Conservation (phyloP, 30 jellyfish, hydroid and myxozoan species). For the Nemopilema nomurai region DNA sequence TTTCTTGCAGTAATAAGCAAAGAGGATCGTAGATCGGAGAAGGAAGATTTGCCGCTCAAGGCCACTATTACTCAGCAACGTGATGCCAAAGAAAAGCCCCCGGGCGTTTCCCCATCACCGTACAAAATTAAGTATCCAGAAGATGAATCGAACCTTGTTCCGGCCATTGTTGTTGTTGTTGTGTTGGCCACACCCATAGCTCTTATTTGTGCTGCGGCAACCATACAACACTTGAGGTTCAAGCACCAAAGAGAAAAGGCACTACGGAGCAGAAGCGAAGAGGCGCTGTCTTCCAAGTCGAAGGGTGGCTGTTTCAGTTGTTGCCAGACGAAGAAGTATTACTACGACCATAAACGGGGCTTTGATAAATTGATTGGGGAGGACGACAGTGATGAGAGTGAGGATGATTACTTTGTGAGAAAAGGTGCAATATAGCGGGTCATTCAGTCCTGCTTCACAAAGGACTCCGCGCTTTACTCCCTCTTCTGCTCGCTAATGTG, state of each 20-base stretch:
- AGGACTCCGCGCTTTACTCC: not conserved
- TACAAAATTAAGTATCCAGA: slow-evolving; percentile 25
- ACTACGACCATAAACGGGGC: slow-evolving; percentile 68
- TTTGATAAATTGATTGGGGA: slow-evolving; percentile 71
- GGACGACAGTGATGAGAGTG: slow-evolving; percentile 62
- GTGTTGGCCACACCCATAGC: slow-evolving; percentile 94
- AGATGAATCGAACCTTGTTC: slow-evolving; percentile 68
- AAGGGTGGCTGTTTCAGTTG: slow-evolving; percentile 60
- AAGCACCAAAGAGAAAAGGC: slow-evolving; percentile 56
- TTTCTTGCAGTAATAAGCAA: not conserved
- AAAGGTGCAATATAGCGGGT: slow-evolving; percentile 51
- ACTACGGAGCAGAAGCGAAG: slow-evolving; percentile 40
- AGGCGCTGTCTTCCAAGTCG: slow-evolving; percentile 25
- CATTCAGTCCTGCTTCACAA: not conserved
- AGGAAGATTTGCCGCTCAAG: not conserved
- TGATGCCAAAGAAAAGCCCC: not conserved
- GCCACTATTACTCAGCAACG: not conserved
- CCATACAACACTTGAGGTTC: slow-evolving; percentile 80
- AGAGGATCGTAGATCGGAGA: slow-evolving; percentile 9
- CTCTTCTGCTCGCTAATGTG: not conserved
- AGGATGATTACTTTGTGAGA: slow-evolving; percentile 66
- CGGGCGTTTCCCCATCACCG: not conserved
- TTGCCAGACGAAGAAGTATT: slow-evolving; percentile 83
- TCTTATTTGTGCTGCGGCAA: slow-evolving; percentile 77
- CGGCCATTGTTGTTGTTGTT: slow-evolving; percentile 86